Base-by-base conservation (phyloP, 30 jellyfish, hydroid and myxozoan species). In the Hydra vulgaris region DNA sequence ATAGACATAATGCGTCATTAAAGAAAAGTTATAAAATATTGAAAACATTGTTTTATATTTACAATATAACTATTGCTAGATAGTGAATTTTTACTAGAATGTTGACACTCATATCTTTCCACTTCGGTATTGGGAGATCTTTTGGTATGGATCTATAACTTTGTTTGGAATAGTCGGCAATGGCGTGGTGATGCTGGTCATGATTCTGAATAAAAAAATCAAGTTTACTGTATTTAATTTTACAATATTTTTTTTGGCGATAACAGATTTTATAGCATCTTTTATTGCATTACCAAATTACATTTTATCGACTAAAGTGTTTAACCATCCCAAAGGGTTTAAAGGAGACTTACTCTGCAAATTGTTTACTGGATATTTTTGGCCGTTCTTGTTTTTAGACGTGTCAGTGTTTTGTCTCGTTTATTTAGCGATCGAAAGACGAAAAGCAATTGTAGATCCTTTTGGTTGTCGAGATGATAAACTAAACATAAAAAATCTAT, bases 121-220 rank as follows among this genome's bases (percentile, higher is more conserved):
- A 1, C 16, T 53, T 0, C 25, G 74, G 23, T 26, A 25, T 0
- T 89, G 97, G 97, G 89, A 89, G 53, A 26, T 81, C 0, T n/a
- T 25, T 0, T 89, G 97, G 82, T 89, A 85, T 83, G 74, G 79
- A 27, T 8, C 85, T 8, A 89, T 85, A 15, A 71, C 73, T 15
- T 15, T 81, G 74, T 18, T 78, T 21, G 97, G 97, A n/a, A 54
- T 82, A n/a, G 18, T 77, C 25, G 95, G 97, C 17, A 89, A 89
- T 69, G 26, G 74, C 0, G n/a, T 83, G 8, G 95, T 89, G 12
- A 74, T 87, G 71, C 24, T 74, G 20, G 94, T 89, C 0, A 77
- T 89, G 23, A 0, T 85, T 21, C 85, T 66, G 55, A 77, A 82
- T 20, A 84, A 86, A 8, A 81, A 86, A 18, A 66, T 26, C 18